Percentiles rank a stretch among this genome's conserved stretches.
Evolutionary conservation across 2,797 vertebrate genomes (phyloP).

Genomic region (Sylvilagus floridanus): DNA sequence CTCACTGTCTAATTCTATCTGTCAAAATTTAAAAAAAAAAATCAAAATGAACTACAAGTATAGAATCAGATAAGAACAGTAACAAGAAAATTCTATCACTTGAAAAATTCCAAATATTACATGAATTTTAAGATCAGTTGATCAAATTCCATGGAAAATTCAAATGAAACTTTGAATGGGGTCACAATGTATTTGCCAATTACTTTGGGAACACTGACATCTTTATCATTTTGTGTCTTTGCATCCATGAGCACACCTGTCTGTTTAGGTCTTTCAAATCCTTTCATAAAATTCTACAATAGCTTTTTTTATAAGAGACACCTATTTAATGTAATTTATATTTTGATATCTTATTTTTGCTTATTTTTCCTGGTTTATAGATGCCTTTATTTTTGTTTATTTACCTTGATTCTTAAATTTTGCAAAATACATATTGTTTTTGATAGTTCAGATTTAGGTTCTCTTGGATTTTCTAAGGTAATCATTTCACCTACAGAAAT

Average conservation of each 20-base stretch:
- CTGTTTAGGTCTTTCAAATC: neutral
- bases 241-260: neutral
- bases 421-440: neutral
- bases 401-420: neutral
- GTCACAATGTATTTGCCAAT: neutral
- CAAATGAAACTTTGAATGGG: neutral
- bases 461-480: neutral
- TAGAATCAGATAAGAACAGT: neutral
- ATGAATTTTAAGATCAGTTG: neutral
- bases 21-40: too few relatives aligned
- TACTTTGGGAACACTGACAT: neutral
- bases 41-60: neutral
- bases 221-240: neutral
- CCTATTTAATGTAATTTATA: neutral
- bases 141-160: neutral
- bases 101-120: neutral
- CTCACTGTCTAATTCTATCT: too few relatives aligned
- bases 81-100: neutral
- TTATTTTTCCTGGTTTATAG: neutral
- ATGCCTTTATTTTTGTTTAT: neutral
- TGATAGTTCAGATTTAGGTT: neutral
- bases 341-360: neutral
- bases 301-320: neutral
- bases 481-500: neutral
- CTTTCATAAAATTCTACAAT: neutral